Base-by-base conservation (phyloP, 92 coral and sea anemone genomes). In the Palythoa heliodiscus region DNA sequence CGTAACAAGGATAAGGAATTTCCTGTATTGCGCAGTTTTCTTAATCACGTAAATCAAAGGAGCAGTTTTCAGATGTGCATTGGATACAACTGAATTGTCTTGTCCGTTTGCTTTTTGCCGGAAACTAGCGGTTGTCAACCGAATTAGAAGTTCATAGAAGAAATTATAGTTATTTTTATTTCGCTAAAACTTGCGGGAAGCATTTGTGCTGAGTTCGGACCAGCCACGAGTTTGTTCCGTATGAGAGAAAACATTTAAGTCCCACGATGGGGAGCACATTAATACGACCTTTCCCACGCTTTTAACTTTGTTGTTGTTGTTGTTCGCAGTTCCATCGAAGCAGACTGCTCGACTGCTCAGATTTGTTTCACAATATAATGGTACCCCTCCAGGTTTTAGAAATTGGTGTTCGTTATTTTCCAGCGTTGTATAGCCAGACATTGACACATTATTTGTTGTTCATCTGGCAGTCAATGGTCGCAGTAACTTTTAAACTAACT, bases 1-100 rank as follows among this genome's bases (percentile, higher is more conserved):
- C 23, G 48, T 79, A 47, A 79, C 60, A 74, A 63, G 71, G 72
- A 15, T 80, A 35, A 20, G 84, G 84, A 80, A 80, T 80, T 64
- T 80, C 12, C 2, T 39, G 8, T 48, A 29, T 80, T 64, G 66
- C 84, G 75, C 84, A 80, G 22, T 80, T 24, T 66, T 63, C 66
- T 17, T 3, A 47, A 38, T 43, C 17, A 48, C 48, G 2, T 43
- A 38, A 17, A 20, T 47, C 73, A 47, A 20, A 66, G 61, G 37
- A 22, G 37, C 10, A 35, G 82, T 52, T 79, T 79, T 3, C 19
- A 29, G 20, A 43, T 47, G 22, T 11, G 9, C 23, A 24, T 63
- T 1, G 43, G 11, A 11, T 66, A 48, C 4, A 47, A 66, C 1
- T 29, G 58, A 23, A 20, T 48, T 39, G 39, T 3, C 19, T 79